phyloP scores from a whole-genome alignment of 1,140 invertebrate genomes.

The Pseudomyrmex flavicornis region DNA sequence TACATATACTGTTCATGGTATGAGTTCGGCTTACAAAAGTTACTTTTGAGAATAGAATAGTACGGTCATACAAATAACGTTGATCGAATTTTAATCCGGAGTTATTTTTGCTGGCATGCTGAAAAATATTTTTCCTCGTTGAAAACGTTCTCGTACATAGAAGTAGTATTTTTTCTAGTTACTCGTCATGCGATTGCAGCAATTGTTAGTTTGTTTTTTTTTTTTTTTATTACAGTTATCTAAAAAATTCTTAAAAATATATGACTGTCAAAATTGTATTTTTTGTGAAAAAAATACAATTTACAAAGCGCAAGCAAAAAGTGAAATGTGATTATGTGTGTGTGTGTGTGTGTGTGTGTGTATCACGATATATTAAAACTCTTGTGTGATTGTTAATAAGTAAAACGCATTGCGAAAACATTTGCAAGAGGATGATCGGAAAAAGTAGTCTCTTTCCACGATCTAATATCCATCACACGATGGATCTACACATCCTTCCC shows the following conservation, averaged over 20 bases:
- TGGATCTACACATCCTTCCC: constrained; percentile 61
- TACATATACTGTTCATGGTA: constrained; percentile 23
- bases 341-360: too few species aligned
- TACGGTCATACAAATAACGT: constrained; percentile 33
- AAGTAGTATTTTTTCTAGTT: constrained; percentile 22
- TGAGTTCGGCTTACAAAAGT: constrained; percentile 23
- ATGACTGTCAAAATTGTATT: not conserved
- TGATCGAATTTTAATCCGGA: not conserved
- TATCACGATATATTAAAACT: not conserved
- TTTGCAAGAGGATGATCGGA: not conserved
- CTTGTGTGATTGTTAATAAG: not conserved
- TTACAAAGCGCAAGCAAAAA: not conserved
- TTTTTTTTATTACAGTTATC: too few species aligned
- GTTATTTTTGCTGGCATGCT: constrained; percentile 10
- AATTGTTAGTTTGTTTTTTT: not conserved
- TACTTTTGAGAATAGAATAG: constrained; percentile 30
- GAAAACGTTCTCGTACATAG: not conserved
- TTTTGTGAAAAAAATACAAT: not conserved
- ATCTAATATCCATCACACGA: constrained; percentile 27
- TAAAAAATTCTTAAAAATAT: too few species aligned
- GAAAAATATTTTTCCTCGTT: constrained; percentile 20
- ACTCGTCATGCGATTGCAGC: too few species aligned
- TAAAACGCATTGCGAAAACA: not conserved
- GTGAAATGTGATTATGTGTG: too few species aligned
- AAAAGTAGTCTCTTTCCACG: not conserved